Base-by-base conservation (phyloP, 2,797 vertebrate genomes). In the Chelmon rostratus region DNA sequence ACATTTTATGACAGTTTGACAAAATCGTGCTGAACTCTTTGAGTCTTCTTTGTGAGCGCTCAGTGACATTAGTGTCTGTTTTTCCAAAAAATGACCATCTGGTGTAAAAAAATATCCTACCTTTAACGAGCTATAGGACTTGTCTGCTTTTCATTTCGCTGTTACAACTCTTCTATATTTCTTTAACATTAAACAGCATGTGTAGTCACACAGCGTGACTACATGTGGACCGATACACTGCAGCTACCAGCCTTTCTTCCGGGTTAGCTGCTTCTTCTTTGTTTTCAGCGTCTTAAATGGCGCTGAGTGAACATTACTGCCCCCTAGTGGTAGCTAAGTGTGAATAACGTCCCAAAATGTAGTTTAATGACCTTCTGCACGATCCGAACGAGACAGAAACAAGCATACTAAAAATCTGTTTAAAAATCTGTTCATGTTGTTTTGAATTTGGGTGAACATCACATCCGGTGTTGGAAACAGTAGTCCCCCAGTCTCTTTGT, bases 221-320 rank as follows among this genome's bases (percentile, higher is more conserved):
- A 85, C 89, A 86, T 74, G 89, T 84, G 85, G 62, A 69, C 35
- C 50, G 2, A 5, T 40, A 8, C 15, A 4, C n/a, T 2, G 8
- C 23, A 3, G 35, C 21, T 15, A 12, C 5, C n/a, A 8, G 18
- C 18, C 44, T 15, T 18, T 18, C 10, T 86, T 90, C 86, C 86
- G 83, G 76, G 53, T 81, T 42, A 0, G 0, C 37, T 71, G 72
- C 16, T n/a, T 86, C 81, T 52, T 66, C 8, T 35, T 18, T 1
- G 0, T 5, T 52, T 38, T 8, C 19, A 3, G 68, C 23, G 49
- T 42, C 2, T 40, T 28, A 3, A 49, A 44, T 8, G 0, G 16
- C 0, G 0, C 5, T 9, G 5, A 0, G 16, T 21, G 46, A 18
- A 10, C 31, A 2, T 7, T 4, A 25, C 72, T 11, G 82, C 73